Percentiles rank a stretch among this genome's conserved stretches.
Evolutionary conservation across 2,888 invertebrate genomes (phyloP).

Genomic region (Mycogona germanica): DNA sequence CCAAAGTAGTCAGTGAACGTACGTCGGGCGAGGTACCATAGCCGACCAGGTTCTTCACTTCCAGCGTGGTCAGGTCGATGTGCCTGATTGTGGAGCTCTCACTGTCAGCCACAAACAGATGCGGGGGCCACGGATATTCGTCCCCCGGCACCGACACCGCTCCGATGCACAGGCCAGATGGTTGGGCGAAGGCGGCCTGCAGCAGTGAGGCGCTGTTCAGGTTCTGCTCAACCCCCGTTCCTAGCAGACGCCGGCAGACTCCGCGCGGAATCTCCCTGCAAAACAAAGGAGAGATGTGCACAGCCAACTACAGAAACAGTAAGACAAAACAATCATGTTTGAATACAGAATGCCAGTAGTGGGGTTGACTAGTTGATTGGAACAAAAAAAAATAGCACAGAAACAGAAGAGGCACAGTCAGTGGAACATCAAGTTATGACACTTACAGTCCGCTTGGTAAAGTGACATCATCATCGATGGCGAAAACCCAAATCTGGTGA

Average conservation of each 20-base stretch:
- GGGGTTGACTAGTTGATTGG: too few species aligned
- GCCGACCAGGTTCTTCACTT: constrained; percentile 65
- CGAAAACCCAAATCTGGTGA: constrained; percentile 81
- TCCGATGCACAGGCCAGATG: constrained; percentile 60
- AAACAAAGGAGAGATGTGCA: too few species aligned
- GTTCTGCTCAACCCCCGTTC: constrained; percentile 81
- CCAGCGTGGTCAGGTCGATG: constrained; percentile 58
- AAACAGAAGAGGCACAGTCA: not conserved
- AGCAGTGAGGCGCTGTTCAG: constrained; percentile 79
- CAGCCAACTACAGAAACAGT: too few species aligned
- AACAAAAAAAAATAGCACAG: not conserved
- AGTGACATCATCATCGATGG: constrained; percentile 50
- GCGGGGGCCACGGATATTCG: constrained; percentile 26
- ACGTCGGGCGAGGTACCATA: too few species aligned
- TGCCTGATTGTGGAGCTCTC: constrained; percentile 79
- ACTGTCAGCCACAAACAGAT: constrained; percentile 74
- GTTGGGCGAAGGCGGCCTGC: constrained; percentile 84
- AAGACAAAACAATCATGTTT: too few species aligned
- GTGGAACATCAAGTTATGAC: not conserved
- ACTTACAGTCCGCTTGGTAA: constrained; percentile 45
- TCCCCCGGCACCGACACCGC: constrained; percentile 38
- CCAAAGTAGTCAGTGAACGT: too few species aligned
- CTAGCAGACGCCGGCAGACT: constrained; percentile 47
- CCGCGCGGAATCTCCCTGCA: constrained; percentile 22
- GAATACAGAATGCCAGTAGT: too few species aligned